A percentile compares a stretch with the other conserved stretches of the same genome.
phyloP scores from a whole-genome alignment of 1,140 invertebrate species.

The Drosophila quadrilineata region DNA sequence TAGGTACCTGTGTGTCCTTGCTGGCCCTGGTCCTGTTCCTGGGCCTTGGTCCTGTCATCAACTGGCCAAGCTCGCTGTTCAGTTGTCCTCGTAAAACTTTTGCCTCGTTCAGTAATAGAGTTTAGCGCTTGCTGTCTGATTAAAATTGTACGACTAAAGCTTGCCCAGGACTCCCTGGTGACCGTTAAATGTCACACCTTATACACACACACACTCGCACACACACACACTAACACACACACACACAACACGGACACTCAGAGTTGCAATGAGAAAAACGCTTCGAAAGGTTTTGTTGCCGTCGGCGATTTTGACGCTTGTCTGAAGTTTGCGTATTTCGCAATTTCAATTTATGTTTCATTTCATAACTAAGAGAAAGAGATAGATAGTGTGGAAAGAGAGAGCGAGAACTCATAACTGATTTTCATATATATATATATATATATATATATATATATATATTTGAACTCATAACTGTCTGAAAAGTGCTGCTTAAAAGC shows the following conservation, averaged over 20 bases:
- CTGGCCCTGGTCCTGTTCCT: background rate
- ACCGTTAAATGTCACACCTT: slow-evolving; percentile 43
- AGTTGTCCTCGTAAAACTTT: slow-evolving; percentile 58
- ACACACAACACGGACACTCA: slow-evolving; percentile 1
- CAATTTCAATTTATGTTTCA: slow-evolving; percentile 15
- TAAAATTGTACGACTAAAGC: slow-evolving; percentile 53
- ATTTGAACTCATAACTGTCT: too few relatives aligned
- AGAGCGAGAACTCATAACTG: too few relatives aligned
- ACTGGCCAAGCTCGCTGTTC: slow-evolving; percentile 45
- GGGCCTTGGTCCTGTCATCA: slow-evolving; percentile 40
- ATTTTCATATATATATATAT: background rate
- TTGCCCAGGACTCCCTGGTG: slow-evolving; percentile 6
- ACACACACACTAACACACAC: background rate
- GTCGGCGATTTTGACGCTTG: slow-evolving; percentile 16
- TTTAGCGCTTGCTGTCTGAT: slow-evolving; percentile 26
- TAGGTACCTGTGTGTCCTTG: background rate
- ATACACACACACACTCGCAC: background rate
- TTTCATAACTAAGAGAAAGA: background rate
- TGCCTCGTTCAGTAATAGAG: slow-evolving; percentile 17
- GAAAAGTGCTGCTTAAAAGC: slow-evolving; percentile 71
- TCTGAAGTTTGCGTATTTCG: slow-evolving; percentile 2
- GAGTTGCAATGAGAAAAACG: too few relatives aligned
- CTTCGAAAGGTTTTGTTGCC: slow-evolving; percentile 22
- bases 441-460: too few relatives aligned
- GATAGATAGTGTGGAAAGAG: too few relatives aligned